These are phyloP conservation scores for Leuciscus idus DNA, from an alignment of 2,113 vertebrate species.

Conservation along the genomic window DNA sequence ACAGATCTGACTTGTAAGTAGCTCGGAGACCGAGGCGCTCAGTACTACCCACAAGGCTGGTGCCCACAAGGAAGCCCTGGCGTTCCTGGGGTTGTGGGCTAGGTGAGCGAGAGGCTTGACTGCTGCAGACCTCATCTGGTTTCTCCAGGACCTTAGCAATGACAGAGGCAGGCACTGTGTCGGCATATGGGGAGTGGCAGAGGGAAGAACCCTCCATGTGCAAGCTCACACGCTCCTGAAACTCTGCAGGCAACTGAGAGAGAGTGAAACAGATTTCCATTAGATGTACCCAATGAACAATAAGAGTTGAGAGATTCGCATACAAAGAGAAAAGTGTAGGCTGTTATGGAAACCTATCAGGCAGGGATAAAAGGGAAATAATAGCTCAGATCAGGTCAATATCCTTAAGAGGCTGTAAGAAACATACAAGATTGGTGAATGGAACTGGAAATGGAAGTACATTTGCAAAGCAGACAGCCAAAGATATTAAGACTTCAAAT, in stretches of 20 bases:
- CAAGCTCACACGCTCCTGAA: constrained; percentile 90
- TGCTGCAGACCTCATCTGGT: constrained; percentile 83
- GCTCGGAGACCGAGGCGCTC: constrained; percentile 79
- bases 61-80: constrained; percentile 73
- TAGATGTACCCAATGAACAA: constrained; percentile 10
- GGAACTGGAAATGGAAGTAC: not conserved
- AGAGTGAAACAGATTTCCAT: constrained; percentile 18
- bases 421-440: not conserved
- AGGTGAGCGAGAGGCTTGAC: constrained; percentile 83
- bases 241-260: constrained; percentile 86
- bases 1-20: constrained; percentile 89
- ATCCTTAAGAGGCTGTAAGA: not conserved
- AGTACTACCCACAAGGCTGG: constrained; percentile 69
- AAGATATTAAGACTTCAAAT: not conserved
- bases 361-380: not conserved
- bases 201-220: constrained; percentile 86
- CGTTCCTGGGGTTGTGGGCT: constrained; percentile 83
- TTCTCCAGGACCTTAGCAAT: constrained; percentile 92
- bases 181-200: constrained; percentile 85
- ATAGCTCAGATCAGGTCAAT: not conserved
- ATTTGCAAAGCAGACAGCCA: not conserved
- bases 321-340: not conserved
- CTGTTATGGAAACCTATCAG: not conserved
- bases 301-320: not conserved
- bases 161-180: constrained; percentile 86